Conservation (phyloP, 2,888 invertebrate species). For the Diarsia mendica region DNA sequence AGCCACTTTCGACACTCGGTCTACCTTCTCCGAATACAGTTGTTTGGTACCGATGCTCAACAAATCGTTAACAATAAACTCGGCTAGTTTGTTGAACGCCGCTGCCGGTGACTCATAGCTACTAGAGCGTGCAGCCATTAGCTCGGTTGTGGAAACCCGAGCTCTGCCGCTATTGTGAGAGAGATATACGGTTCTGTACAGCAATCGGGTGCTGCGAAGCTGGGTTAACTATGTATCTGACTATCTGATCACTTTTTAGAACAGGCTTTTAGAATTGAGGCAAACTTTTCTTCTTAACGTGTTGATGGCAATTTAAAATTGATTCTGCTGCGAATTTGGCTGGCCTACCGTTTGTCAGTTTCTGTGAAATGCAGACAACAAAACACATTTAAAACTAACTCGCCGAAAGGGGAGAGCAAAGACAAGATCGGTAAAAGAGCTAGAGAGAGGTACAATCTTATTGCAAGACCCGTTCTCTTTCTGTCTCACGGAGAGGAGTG, state of each 20-base stretch:
- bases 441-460: neutral
- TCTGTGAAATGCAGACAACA: neutral
- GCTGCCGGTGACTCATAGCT: conserved; percentile 53
- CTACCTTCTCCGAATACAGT: conserved; percentile 25
- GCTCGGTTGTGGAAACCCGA: conserved; percentile 45
- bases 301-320: neutral
- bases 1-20: neutral
- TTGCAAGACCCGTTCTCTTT: neutral
- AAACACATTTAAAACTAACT: neutral
- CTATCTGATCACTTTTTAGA: neutral
- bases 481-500: neutral
- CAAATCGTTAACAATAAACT: conserved; percentile 54
- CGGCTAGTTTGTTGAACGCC: conserved; percentile 43
- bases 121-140: conserved; percentile 59
- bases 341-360: neutral
- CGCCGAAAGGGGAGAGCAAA: neutral
- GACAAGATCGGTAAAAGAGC: neutral
- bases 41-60: conserved; percentile 8
- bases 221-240: neutral
- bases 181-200: conserved; percentile 51
- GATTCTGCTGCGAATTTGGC: neutral
- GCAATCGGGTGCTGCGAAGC: conserved; percentile 20
- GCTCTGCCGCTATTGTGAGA: conserved; percentile 49
- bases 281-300: neutral
- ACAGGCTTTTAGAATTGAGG: neutral